phyloP scores from a whole-genome alignment of 2,888 invertebrate species.

The Hyles lineata region DNA sequence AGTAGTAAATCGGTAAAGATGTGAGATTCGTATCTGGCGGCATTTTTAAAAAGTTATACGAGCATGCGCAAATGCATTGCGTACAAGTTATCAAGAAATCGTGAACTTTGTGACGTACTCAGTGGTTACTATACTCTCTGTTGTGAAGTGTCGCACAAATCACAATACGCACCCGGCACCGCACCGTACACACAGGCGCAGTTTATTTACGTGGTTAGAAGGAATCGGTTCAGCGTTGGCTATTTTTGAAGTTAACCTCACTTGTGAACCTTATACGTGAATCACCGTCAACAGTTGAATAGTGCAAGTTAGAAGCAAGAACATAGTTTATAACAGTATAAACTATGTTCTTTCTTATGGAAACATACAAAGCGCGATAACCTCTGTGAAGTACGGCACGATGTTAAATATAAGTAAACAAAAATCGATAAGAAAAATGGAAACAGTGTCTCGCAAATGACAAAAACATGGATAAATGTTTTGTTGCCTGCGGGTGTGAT shows the following conservation, averaged over 20 bases:
- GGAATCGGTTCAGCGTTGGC: slow-evolving; percentile 60
- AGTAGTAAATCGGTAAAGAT: slow-evolving; percentile 22
- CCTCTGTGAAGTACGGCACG: slow-evolving; percentile 32
- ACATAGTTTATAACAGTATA: no score
- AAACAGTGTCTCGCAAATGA: slow-evolving; percentile 58
- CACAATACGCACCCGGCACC: slow-evolving; percentile 42
- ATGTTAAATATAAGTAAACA: slow-evolving; percentile 36
- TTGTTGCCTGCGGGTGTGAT: slow-evolving; percentile 77
- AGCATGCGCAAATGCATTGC: slow-evolving; percentile 57
- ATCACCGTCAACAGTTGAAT: slow-evolving; percentile 47
- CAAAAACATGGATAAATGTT: slow-evolving; percentile 78
- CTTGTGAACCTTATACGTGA: slow-evolving; percentile 61
- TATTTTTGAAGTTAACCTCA: slow-evolving; percentile 80
- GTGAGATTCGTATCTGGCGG: slow-evolving; percentile 45
- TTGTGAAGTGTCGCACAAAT: slow-evolving; percentile 38
- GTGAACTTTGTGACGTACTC: slow-evolving; percentile 48
- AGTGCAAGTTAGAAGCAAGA: slow-evolving; percentile 28
- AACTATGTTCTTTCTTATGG: neutral
- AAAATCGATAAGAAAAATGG: slow-evolving; percentile 68
- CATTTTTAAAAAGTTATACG: slow-evolving; percentile 49
- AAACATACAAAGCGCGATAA: neutral
- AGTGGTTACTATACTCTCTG: no score
- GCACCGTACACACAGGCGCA: slow-evolving; percentile 51
- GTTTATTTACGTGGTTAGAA: slow-evolving; percentile 69
- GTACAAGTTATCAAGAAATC: slow-evolving; percentile 46